Percentiles rank a stretch among this genome's conserved stretches.
Evolutionary conservation across 2,888 invertebrate species (phyloP).

Genomic region (Rosalia funebris): DNA sequence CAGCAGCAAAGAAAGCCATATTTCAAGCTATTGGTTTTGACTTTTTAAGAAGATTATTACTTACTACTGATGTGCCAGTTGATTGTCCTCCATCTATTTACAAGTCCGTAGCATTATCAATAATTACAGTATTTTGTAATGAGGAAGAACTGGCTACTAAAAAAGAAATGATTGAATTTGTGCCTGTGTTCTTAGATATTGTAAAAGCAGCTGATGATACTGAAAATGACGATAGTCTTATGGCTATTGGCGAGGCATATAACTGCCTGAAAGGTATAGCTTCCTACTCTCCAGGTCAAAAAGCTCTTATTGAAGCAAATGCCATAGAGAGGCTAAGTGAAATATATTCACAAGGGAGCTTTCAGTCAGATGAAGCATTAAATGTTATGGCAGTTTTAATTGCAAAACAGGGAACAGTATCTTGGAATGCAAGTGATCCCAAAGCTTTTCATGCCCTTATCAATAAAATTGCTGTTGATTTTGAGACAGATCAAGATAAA

Average conservation of each 20-base stretch:
- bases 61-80: slow-evolving; percentile 79
- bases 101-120: slow-evolving; percentile 89
- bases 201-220: slow-evolving; percentile 86
- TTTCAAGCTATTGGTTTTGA: slow-evolving; percentile 91
- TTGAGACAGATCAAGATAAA: slow-evolving; percentile 88
- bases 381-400: slow-evolving; percentile 79
- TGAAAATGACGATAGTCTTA: slow-evolving; percentile 86
- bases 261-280: slow-evolving; percentile 85
- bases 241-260: slow-evolving; percentile 87
- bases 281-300: slow-evolving; percentile 80
- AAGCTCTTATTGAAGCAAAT: slow-evolving; percentile 80
- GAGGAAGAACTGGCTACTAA: slow-evolving; percentile 82
- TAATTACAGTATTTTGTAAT: slow-evolving; percentile 86
- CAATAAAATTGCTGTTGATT: slow-evolving; percentile 85
- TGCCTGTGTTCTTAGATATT: slow-evolving; percentile 85
- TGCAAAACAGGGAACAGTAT: slow-evolving; percentile 75
- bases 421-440: slow-evolving; percentile 81
- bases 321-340: slow-evolving; percentile 85
- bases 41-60: slow-evolving; percentile 83
- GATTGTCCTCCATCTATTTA: slow-evolving; percentile 91
- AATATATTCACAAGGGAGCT: slow-evolving; percentile 87
- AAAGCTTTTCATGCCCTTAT: slow-evolving; percentile 84
- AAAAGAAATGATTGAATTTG: slow-evolving; percentile 85
- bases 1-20: slow-evolving; percentile 76
- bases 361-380: slow-evolving; percentile 89